Conservation (phyloP, 2,113 vertebrate species). For the Xyliphius kryptos region DNA sequence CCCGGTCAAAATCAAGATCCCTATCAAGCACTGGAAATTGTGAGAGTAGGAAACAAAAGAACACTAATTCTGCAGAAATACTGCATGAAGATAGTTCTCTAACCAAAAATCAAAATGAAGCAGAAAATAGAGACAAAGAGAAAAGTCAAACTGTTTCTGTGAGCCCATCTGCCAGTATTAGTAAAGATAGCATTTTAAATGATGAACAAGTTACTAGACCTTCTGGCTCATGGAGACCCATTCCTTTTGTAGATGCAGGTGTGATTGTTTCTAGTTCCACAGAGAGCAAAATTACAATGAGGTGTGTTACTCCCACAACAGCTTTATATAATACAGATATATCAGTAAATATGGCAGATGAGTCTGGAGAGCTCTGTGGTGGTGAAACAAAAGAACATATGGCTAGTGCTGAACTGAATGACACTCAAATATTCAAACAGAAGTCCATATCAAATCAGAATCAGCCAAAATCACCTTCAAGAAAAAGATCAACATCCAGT, state of each 20-base stretch:
- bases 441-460: constrained; percentile 1
- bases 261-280: constrained; percentile 1
- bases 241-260: constrained; percentile 39
- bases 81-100: neutral
- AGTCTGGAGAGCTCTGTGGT: neutral
- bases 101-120: constrained; percentile 1
- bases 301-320: constrained; percentile 29
- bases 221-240: constrained; percentile 46
- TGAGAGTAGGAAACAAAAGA: neutral
- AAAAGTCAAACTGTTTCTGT: constrained; percentile 1
- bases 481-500: constrained; percentile 46
- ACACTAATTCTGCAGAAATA: too few relatives aligned
- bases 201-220: neutral
- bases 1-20: constrained; percentile 34
- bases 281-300: constrained; percentile 10
- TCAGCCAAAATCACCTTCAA: constrained; percentile 44
- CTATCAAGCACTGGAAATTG: constrained; percentile 1
- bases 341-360: constrained; percentile 4
- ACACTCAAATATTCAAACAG: neutral
- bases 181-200: neutral
- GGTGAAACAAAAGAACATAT: constrained; percentile 18
- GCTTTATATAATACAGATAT: constrained; percentile 20
- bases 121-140: constrained; percentile 16
- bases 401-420: neutral
- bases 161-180: neutral